Conservation (phyloP, 2,113 vertebrate species). For the Orthochromis indermauri region DNA sequence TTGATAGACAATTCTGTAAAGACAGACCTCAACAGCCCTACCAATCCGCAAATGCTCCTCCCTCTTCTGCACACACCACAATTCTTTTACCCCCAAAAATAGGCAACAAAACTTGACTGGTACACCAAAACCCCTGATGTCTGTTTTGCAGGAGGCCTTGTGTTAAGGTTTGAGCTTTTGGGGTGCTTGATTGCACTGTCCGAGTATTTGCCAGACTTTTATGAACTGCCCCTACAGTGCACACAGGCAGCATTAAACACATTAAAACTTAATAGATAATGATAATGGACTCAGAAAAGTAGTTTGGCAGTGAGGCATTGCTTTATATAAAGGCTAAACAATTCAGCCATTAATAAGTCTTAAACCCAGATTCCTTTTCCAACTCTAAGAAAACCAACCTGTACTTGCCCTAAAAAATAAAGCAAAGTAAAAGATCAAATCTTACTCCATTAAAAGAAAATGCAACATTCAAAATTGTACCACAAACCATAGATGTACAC, state of each 20-base stretch:
- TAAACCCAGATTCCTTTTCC: neutral
- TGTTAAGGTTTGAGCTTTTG: neutral
- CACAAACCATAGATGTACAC: neutral
- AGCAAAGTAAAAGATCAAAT: neutral
- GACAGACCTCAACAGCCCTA: conserved; percentile 81
- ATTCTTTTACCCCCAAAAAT: neutral
- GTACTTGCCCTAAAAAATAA: neutral
- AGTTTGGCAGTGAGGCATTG: neutral
- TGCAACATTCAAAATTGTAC: neutral
- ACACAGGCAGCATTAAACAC: neutral
- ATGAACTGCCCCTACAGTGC: neutral
- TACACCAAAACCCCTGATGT: conserved; percentile 9
- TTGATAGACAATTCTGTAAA: conserved; percentile 96
- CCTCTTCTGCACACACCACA: neutral
- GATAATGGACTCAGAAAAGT: neutral
- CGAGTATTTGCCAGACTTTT: neutral
- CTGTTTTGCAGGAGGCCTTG: conserved; percentile 9
- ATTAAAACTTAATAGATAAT: neutral
- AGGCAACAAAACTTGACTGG: conserved; percentile 26
- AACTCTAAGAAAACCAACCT: neutral
- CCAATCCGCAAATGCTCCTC: conserved; percentile 10
- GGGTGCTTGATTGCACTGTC: neutral
- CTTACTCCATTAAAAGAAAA: neutral
- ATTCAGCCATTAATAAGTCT: neutral
- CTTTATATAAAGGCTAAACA: neutral